Conservation (phyloP, 2,888 invertebrate genomes). For the Spatulosminthurus flaviceps region DNA sequence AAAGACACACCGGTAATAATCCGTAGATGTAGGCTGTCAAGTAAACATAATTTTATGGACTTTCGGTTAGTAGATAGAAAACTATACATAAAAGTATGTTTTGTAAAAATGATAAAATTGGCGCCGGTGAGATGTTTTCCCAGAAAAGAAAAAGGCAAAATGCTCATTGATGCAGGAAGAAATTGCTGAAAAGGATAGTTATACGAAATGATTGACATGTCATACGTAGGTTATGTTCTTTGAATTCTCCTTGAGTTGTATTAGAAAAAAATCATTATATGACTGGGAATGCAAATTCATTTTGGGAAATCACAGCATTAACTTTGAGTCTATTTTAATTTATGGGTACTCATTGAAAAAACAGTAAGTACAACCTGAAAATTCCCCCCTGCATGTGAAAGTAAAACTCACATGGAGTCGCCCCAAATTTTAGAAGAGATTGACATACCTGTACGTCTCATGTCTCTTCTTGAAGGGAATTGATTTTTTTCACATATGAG, state of each 20-base stretch:
- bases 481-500: not conserved
- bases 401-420: not conserved
- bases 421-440: not conserved
- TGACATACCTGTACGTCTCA: too few species aligned
- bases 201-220: not conserved
- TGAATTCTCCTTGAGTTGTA: not conserved
- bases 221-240: not conserved
- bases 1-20: too few species aligned
- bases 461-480: not conserved
- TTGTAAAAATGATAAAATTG: not conserved
- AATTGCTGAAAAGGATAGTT: not conserved
- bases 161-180: not conserved
- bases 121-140: not conserved
- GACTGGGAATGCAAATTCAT: not conserved
- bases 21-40: too few species aligned
- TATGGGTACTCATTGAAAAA: not conserved
- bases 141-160: conserved; percentile 7
- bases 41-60: too few species aligned
- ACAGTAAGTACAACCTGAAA: not conserved
- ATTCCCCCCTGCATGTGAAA: not conserved
- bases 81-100: too few species aligned
- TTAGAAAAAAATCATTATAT: not conserved
- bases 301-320: not conserved
- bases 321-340: not conserved
- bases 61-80: too few species aligned